phyloP scores from a whole-genome alignment of 1,140 invertebrate genomes.

The Orussus abietinus region DNA sequence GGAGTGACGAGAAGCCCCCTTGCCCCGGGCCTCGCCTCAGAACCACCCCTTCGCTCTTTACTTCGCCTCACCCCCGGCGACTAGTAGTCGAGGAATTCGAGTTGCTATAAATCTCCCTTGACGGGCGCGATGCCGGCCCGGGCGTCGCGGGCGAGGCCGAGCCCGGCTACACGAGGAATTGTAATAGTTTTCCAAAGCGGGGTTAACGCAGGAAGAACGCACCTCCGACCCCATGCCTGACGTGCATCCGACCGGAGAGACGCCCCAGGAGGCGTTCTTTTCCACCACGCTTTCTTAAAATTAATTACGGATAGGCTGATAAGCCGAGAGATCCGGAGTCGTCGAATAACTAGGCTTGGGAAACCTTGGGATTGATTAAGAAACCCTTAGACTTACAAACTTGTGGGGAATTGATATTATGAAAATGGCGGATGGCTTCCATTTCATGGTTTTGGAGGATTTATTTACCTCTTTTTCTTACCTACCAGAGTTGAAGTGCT shows the following conservation, averaged over 20 bases:
- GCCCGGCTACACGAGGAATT: constrained; percentile 26
- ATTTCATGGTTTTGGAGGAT: too few species aligned
- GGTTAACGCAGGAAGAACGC: constrained; percentile 18
- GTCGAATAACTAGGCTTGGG: too few species aligned
- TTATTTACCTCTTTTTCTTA: background rate
- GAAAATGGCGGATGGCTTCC: too few species aligned
- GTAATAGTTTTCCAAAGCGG: constrained; percentile 32
- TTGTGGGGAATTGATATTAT: too few species aligned
- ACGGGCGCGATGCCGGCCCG: constrained; percentile 44
- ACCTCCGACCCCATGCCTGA: too few species aligned
- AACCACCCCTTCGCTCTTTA: constrained; percentile 31
- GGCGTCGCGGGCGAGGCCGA: constrained; percentile 9
- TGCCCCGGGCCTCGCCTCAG: constrained; percentile 20
- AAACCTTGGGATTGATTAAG: too few species aligned
- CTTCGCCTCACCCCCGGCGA: constrained; percentile 37
- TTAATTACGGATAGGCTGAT: background rate
- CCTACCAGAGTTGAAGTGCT: background rate
- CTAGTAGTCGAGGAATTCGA: constrained; percentile 53
- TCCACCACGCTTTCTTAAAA: too few species aligned
- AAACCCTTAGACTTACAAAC: too few species aligned
- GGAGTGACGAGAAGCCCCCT: constrained; percentile 37
- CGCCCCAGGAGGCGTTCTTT: too few species aligned
- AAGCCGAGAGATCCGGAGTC: too few species aligned
- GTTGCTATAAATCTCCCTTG: constrained; percentile 55
- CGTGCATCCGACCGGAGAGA: too few species aligned